Conservation (phyloP, 2,797 vertebrate species). For the Cyprinella venusta region DNA sequence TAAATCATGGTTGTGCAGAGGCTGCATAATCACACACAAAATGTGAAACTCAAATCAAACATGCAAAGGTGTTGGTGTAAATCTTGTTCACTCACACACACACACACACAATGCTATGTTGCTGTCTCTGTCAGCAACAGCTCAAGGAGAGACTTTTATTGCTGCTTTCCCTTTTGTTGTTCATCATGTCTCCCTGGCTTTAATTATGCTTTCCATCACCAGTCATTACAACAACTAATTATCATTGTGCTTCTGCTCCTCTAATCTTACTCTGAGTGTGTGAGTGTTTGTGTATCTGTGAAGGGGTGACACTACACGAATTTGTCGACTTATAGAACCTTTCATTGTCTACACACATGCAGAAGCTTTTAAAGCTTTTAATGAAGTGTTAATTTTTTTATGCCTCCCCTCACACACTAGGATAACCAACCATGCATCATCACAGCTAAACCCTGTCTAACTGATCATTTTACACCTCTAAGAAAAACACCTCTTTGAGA, state of each 20-base stretch:
- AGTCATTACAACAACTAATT: conserved; percentile 70
- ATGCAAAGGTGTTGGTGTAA: conserved; percentile 8
- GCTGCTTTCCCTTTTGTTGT: conserved; percentile 52
- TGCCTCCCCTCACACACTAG: not conserved
- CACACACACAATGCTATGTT: too few species aligned
- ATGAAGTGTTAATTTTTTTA: not conserved
- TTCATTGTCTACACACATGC: conserved; percentile 14
- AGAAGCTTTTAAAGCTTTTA: conserved; percentile 25
- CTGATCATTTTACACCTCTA: conserved; percentile 31
- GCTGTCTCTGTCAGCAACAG: conserved; percentile 61
- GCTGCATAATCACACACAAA: conserved; percentile 21
- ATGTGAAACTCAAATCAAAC: conserved; percentile 16
- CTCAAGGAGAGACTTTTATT: conserved; percentile 66
- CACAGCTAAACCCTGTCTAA: conserved; percentile 10
- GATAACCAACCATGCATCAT: conserved; percentile 17
- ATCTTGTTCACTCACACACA: conserved; percentile 19
- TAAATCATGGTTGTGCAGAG: conserved; percentile 8
- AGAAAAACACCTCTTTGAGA: conserved; percentile 32
- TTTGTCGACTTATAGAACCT: not conserved
- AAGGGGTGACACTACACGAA: not conserved
- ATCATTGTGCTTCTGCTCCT: conserved; percentile 48
- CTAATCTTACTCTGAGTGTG: not conserved
- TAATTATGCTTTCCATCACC: conserved; percentile 73
- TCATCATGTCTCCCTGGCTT: conserved; percentile 42
- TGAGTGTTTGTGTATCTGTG: not conserved